phyloP scores from a whole-genome alignment of 2,113 vertebrate species.

The Nycticorax nycticorax region DNA sequence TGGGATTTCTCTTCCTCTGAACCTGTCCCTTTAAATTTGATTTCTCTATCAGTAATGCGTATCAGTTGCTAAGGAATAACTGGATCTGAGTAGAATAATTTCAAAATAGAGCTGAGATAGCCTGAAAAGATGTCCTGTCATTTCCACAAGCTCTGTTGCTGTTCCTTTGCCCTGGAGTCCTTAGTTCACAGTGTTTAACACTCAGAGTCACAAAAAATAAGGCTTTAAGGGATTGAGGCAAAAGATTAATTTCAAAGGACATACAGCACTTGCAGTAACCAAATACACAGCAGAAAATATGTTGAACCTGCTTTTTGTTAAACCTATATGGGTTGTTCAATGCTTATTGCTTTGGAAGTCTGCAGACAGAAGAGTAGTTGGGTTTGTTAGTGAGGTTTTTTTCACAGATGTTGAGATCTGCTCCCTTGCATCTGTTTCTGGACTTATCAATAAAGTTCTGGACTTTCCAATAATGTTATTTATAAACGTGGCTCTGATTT shows the following conservation, averaged over 20 bases:
- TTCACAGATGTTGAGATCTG: background rate
- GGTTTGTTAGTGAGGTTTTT: background rate
- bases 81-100: background rate
- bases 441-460: background rate
- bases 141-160: background rate
- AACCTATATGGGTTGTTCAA: background rate
- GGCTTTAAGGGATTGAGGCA: background rate
- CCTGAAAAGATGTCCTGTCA: constrained; percentile 9
- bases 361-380: background rate
- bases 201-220: background rate
- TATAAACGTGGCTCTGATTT: background rate
- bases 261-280: background rate
- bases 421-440: background rate
- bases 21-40: background rate
- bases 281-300: background rate
- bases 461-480: background rate
- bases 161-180: background rate
- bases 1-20: background rate
- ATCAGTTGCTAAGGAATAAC: background rate
- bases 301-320: background rate
- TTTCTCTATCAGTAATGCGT: background rate
- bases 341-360: background rate
- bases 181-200: background rate
- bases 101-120: background rate
- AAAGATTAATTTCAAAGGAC: background rate